These are phyloP conservation scores for Python bivittatus DNA, from an alignment of 2,113 vertebrate species.

Conservation along the genomic window DNA sequence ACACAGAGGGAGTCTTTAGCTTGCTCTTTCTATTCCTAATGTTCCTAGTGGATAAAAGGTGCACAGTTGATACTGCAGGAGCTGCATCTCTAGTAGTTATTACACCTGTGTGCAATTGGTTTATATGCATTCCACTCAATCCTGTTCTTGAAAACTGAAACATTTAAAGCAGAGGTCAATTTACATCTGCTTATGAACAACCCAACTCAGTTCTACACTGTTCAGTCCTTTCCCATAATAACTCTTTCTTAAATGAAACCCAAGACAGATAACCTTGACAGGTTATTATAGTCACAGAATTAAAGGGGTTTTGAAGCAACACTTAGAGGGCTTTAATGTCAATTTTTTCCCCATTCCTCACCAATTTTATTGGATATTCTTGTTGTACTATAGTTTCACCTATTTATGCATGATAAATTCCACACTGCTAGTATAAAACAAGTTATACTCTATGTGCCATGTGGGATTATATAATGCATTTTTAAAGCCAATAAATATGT, in stretches of 20 bases:
- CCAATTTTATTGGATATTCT: background rate
- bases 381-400: background rate
- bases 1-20: background rate
- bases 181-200: background rate
- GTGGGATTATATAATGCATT: background rate
- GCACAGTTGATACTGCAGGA: background rate
- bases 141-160: background rate
- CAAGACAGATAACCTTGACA: background rate
- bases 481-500: slow-evolving; percentile 12
- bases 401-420: background rate
- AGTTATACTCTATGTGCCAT: background rate
- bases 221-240: background rate
- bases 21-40: background rate
- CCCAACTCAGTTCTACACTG: background rate
- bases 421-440: slow-evolving; percentile 1
- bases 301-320: background rate
- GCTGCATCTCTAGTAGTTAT: background rate
- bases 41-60: background rate
- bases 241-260: background rate
- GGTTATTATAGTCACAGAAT: background rate
- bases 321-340: background rate
- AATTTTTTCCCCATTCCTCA: background rate
- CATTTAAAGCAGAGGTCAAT: background rate
- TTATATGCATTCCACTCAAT: background rate
- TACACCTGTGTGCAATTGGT: background rate